phyloP scores from a whole-genome alignment of 2,797 vertebrate genomes.

The Parambassis ranga region DNA sequence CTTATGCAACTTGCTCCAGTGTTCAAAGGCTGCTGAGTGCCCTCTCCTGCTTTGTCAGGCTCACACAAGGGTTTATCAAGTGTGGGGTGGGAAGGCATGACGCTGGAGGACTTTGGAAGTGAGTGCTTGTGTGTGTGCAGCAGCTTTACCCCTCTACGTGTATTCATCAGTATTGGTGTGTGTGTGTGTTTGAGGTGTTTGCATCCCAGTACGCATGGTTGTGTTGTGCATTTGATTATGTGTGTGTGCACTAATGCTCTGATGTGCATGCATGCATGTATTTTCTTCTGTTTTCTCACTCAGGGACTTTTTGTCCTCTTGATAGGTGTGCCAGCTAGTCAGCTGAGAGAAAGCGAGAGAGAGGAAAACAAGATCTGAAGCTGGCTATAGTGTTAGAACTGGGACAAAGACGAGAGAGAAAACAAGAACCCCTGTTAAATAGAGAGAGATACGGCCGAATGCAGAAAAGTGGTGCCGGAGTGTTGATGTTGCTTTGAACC shows the following conservation, averaged over 20 bases:
- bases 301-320: constrained; percentile 75
- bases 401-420: constrained; percentile 45
- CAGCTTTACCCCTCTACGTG: constrained; percentile 1
- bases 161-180: background rate
- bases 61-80: constrained; percentile 69
- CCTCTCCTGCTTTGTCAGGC: constrained; percentile 73
- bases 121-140: constrained; percentile 30
- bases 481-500: constrained; percentile 51
- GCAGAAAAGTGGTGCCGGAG: constrained; percentile 35
- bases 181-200: background rate
- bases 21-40: constrained; percentile 73
- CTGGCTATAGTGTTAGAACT: constrained; percentile 34
- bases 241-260: constrained; percentile 11
- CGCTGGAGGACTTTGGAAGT: constrained; percentile 54
- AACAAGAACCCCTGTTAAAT: constrained; percentile 19
- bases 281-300: constrained; percentile 44
- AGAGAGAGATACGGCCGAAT: constrained; percentile 5
- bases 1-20: constrained; percentile 61
- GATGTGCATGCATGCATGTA: constrained; percentile 13
- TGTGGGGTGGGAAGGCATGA: constrained; percentile 58
- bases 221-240: background rate
- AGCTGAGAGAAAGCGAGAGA: constrained; percentile 64
- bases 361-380: constrained; percentile 52
- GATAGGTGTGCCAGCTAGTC: constrained; percentile 73
- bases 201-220: background rate